Evolutionary conservation across 2,888 invertebrate genomes (phyloP).

Genomic region (Drosophila quinaria): DNA sequence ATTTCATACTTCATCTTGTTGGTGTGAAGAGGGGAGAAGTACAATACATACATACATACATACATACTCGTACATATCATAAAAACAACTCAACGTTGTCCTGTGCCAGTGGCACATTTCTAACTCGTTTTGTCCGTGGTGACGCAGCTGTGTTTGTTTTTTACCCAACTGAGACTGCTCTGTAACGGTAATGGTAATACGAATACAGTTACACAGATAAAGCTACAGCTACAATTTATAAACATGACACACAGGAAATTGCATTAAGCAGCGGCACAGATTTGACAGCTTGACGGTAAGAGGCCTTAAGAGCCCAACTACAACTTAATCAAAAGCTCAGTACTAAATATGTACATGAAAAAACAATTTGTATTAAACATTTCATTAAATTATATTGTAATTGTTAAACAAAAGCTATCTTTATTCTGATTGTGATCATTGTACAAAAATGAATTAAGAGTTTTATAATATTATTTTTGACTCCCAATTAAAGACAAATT

Average conservation of each 20-base stretch:
- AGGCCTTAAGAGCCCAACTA: conserved; percentile 18
- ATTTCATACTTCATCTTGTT: conserved; percentile 71
- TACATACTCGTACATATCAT: conserved; percentile 11
- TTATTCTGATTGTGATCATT: too few species aligned
- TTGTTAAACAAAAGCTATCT: neutral
- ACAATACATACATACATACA: neutral
- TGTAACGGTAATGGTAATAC: conserved; percentile 30
- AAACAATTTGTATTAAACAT: conserved; percentile 3
- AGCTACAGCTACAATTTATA: conserved; percentile 34
- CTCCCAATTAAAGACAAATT: too few species aligned
- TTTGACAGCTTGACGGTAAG: conserved; percentile 46
- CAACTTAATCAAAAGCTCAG: conserved; percentile 26
- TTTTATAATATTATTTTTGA: too few species aligned
- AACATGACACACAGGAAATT: conserved; percentile 54
- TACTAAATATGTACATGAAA: neutral
- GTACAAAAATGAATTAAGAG: too few species aligned
- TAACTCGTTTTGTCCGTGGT: conserved; percentile 45
- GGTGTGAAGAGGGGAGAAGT: neutral
- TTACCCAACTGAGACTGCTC: conserved; percentile 15
- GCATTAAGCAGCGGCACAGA: conserved; percentile 53
- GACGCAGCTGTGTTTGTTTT: conserved; percentile 38
- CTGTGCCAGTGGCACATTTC: conserved; percentile 49
- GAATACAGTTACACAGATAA: neutral
- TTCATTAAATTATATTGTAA: neutral
- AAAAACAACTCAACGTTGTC: conserved; percentile 10